Base-by-base conservation (phyloP, 2,888 invertebrate genomes). In the Stenoptilia bipunctidactyla region DNA sequence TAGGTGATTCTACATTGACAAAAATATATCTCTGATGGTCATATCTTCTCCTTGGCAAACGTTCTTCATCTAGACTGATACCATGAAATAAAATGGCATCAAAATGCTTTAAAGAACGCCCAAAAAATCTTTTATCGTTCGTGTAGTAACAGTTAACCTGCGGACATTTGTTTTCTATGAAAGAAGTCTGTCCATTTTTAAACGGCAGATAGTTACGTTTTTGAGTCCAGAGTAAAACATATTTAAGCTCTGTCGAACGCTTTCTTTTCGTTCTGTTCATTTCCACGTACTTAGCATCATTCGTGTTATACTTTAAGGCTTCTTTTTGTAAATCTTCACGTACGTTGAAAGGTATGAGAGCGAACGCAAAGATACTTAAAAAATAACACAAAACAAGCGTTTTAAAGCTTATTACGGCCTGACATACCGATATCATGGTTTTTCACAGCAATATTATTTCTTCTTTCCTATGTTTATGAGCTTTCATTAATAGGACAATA, bases 61-160 rank as follows among this genome's bases (percentile, higher is more conserved):
- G 12, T 1, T 42, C 45, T 13, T 41, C 14, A 0, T 40, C 15
- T 27, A 53, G 27, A 4, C 38, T 5, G 1, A 75, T 58, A 10
- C 77, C 80, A 34, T 80, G 75, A 42, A 82, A 77, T 0, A 62
- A 69, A 14, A 82, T 55, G 0, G 67, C 79, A 40, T 79, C 61
- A 34, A 79, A 82, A 37, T 59, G 61, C 0, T 64, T 63, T 1
- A 64, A 14, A 43, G 73, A 57, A 13, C 58, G 59, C 39, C 51
- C 48, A 40, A 74, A 65, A 15, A 71, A 60, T 0, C 55, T 44
- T 33, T 54, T 65, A 30, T 72, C 51, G 6, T 44, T 43, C 1
- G 75, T 71, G 34, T 77, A 67, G 34, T 68, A 80, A 45, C 82
- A 82, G 36, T 77, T 72, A 4, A 61, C 54, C 13, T 51, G 46